phyloP scores from a whole-genome alignment of 2,888 invertebrate genomes.

The Caenorhabditis sp. region DNA sequence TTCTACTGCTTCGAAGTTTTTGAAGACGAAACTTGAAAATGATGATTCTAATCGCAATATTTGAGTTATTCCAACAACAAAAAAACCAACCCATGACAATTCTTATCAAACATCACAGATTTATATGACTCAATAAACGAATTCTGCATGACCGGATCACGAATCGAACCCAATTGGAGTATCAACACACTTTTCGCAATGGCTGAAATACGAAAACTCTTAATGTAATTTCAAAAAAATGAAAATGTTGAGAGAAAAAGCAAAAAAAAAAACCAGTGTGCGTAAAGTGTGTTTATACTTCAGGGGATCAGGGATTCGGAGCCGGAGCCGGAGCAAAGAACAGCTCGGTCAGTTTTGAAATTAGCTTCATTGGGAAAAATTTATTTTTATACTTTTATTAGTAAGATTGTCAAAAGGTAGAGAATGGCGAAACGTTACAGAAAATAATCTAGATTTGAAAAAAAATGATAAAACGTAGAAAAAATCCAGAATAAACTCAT shows the following conservation, averaged over 20 bases:
- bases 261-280: conserved; percentile 15
- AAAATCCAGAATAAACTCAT: too few species aligned
- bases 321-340: too few species aligned
- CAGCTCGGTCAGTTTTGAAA: too few species aligned
- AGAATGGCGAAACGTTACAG: too few species aligned
- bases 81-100: conserved; percentile 61
- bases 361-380: too few species aligned
- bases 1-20: conserved; percentile 1
- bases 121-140: conserved; percentile 62
- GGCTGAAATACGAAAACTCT: conserved; percentile 59
- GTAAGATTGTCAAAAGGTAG: too few species aligned
- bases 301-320: not conserved
- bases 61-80: not conserved
- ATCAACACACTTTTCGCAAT: conserved; percentile 60
- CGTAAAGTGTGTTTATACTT: conserved; percentile 19
- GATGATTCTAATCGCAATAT: not conserved
- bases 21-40: too few species aligned
- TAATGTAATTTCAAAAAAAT: too few species aligned
- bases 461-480: too few species aligned
- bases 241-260: conserved; percentile 13
- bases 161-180: conserved; percentile 63
- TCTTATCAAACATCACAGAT: conserved; percentile 59
- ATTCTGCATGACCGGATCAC: conserved; percentile 55
- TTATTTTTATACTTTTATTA: too few species aligned
- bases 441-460: too few species aligned